These are phyloP conservation scores for Sycophila sp. DNA, from an alignment of 1,140 invertebrate genomes.

Conservation along the genomic window DNA sequence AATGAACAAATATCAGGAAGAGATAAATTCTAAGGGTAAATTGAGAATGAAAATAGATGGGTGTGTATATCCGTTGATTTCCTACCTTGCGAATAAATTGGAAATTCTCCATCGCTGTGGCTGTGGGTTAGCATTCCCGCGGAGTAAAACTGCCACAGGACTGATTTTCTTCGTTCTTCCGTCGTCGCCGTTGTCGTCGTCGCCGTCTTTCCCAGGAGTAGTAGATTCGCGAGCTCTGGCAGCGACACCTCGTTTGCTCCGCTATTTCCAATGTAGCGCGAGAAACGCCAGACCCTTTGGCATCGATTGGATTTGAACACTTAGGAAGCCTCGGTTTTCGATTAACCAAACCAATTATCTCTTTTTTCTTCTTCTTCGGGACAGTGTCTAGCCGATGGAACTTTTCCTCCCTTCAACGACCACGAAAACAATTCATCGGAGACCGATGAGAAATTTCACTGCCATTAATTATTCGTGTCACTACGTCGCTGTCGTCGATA, in stretches of 20 bases:
- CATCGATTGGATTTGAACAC: conserved; percentile 3
- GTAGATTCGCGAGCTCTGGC: conserved; percentile 49
- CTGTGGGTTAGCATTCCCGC: conserved; percentile 79
- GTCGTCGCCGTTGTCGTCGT: conserved; percentile 48
- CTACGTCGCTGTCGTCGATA: neutral
- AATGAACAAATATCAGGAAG: too few species aligned
- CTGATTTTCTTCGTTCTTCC: conserved; percentile 51
- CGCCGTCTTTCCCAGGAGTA: conserved; percentile 53
- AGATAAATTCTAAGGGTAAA: too few species aligned
- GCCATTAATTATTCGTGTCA: conserved; percentile 2
- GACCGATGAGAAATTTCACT: neutral
- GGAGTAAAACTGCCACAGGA: conserved; percentile 59
- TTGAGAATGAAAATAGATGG: too few species aligned
- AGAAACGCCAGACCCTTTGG: neutral
- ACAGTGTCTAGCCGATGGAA: too few species aligned
- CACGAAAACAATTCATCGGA: neutral
- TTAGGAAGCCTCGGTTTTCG: conserved; percentile 4
- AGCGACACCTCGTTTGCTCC: conserved; percentile 51
- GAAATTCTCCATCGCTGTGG: conserved; percentile 83
- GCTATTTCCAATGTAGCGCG: conserved; percentile 21
- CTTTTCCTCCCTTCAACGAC: neutral
- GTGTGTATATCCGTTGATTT: conserved; percentile 10
- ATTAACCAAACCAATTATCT: conserved; percentile 2
- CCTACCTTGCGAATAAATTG: conserved; percentile 73
- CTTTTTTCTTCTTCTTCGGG: neutral